These are phyloP conservation scores for Epistrophe grossulariae DNA, from an alignment of 2,888 invertebrate species.

Conservation along the genomic window DNA sequence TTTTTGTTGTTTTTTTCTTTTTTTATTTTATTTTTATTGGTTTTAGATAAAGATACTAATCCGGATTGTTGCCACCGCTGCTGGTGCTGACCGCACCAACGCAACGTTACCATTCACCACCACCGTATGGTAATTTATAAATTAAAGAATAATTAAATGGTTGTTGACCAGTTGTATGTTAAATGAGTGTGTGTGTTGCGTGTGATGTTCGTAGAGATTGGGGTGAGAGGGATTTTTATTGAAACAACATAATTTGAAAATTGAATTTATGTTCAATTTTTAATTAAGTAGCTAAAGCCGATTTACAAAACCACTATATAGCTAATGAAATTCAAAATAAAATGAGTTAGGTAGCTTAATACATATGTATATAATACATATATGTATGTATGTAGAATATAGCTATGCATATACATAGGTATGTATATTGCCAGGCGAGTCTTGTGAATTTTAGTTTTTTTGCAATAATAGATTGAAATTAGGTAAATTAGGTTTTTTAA, in stretches of 20 bases:
- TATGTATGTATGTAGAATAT: no score
- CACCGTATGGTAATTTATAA: conserved; percentile 8
- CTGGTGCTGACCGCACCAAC: background rate
- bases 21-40: background rate
- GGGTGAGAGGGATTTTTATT: background rate
- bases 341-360: background rate
- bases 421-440: background rate
- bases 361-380: background rate
- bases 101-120: background rate
- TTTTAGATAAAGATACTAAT: conserved; percentile 27
- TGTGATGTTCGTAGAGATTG: no score
- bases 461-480: background rate
- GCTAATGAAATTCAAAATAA: conserved; percentile 7
- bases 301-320: conserved; percentile 2
- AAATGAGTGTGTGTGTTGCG: background rate
- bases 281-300: conserved; percentile 19
- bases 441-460: background rate
- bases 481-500: background rate
- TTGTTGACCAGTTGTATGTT: conserved; percentile 27
- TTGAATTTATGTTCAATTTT: conserved; percentile 30
- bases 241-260: conserved; percentile 41
- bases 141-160: conserved; percentile 43
- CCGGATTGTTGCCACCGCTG: conserved; percentile 15
- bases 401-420: no score
- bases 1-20: background rate